Percentiles rank a stretch among this genome's conserved stretches.
Evolutionary conservation across 2,888 invertebrate species (phyloP).

Genomic region (Netelia melanura): DNA sequence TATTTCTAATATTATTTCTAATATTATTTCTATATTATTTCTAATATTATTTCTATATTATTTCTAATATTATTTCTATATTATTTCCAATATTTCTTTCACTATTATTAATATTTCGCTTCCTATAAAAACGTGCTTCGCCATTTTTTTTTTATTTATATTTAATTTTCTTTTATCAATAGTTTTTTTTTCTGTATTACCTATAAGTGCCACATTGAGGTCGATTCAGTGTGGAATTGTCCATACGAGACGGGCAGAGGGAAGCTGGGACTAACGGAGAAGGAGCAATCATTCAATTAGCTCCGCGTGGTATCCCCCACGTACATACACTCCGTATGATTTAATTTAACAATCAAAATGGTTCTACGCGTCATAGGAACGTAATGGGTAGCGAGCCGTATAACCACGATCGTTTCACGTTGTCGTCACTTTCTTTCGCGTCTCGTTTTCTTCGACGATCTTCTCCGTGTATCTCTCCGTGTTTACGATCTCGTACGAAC

Average conservation of each 20-base stretch:
- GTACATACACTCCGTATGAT: conserved; percentile 78
- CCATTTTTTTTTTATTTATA: too few relatives aligned
- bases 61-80: too few relatives aligned
- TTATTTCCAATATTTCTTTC: too few relatives aligned
- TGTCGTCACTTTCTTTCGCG: conserved; percentile 19
- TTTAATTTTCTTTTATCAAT: too few relatives aligned
- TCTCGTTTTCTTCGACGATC: conserved; percentile 38
- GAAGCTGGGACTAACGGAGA: conserved; percentile 56
- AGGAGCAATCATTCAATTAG: conserved; percentile 83
- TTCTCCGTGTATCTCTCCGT: conserved; percentile 14
- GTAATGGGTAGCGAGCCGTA: conserved; percentile 57
- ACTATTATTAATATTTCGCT: too few relatives aligned
- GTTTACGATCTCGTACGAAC: conserved; percentile 42
- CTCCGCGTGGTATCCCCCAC: conserved; percentile 71
- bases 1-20: too few relatives aligned
- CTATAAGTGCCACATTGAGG: background rate
- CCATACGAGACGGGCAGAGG: conserved; percentile 35
- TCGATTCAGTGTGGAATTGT: background rate
- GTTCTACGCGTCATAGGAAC: conserved; percentile 64
- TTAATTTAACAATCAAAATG: conserved; percentile 81
- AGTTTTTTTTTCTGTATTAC: too few relatives aligned
- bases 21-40: too few relatives aligned
- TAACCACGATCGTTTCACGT: conserved; percentile 31
- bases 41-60: too few relatives aligned
- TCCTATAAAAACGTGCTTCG: too few relatives aligned